Evolutionary conservation across 1,140 invertebrate genomes (phyloP).

Genomic region (Asobara japonica): DNA sequence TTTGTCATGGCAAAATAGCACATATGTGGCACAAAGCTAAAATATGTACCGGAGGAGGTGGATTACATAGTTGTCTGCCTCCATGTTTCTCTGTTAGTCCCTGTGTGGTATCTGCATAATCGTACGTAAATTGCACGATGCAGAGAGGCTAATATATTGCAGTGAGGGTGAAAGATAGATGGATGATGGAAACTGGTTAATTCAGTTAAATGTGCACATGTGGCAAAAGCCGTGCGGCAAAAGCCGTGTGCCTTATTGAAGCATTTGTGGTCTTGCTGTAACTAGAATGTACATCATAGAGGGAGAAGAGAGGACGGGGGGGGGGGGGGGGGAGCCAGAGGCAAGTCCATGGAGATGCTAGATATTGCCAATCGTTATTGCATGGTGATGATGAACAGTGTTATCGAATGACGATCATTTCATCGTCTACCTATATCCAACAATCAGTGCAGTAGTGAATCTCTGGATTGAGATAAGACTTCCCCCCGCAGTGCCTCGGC

Average conservation of each 20-base stretch:
- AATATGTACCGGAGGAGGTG: conserved; percentile 12
- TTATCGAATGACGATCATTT: conserved; percentile 19
- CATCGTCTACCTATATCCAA: neutral
- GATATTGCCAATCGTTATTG: neutral
- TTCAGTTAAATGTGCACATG: conserved; percentile 27
- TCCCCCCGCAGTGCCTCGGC: neutral
- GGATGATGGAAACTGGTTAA: conserved; percentile 35
- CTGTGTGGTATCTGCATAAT: conserved; percentile 43
- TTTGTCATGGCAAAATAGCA: neutral
- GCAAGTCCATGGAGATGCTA: neutral
- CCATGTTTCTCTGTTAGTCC: neutral
- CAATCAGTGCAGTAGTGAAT: neutral
- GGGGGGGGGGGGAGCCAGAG: too few species aligned
- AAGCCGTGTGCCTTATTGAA: neutral
- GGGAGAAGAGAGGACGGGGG: neutral
- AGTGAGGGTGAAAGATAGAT: conserved; percentile 5
- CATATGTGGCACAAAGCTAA: neutral
- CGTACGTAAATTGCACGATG: conserved; percentile 45
- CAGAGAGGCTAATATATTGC: conserved; percentile 37
- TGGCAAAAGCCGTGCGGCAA: conserved; percentile 20
- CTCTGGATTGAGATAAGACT: neutral
- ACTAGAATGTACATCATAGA: neutral
- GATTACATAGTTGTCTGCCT: conserved; percentile 18
- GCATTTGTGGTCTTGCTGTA: neutral
- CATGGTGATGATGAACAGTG: neutral